Base-by-base conservation (phyloP, 2,888 invertebrate genomes). In the Dasypogon diadema region DNA sequence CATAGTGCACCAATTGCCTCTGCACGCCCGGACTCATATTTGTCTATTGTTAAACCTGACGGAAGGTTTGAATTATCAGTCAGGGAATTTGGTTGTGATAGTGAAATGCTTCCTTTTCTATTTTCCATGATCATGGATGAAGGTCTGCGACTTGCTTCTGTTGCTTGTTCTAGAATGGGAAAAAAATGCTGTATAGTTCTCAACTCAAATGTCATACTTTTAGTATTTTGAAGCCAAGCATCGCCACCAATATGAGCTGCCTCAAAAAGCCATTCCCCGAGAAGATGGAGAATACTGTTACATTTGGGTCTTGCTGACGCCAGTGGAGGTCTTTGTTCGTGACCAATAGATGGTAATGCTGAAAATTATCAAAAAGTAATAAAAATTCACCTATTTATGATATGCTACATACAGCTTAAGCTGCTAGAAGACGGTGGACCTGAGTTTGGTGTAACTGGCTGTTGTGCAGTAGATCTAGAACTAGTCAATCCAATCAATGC, bases 261-360 rank as follows among this genome's bases (percentile, higher is more conserved):
- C 85, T 98, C 98, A 84, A 98, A 97, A 78, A 98, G 87, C 98
- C 98, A 98, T 83, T 96, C 94, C 1, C 98, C 98, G 86, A 98
- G 97, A 79, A 98, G 88, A 85, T 98, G 97, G 76, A 98, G 89
- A 84, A 98, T 93, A 79, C 97, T 97, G 87, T 98, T 98, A 81
- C 97, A 97, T 83, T 95, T 95, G 18, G 98, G 97, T 75, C 97
- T 89, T 26, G 91, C 89, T 16, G 92, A 90, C 0, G 94, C 92
- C 79, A 94, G 86, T 0, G 92, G 91, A 14, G 89, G 90, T 81
- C 91, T 89, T 70, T 90, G 88, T 26, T 90, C 92, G 74, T 86
- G 85, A 2, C 89, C 89, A 77, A 91, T 85, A 1, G 90, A 89
- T 46, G 89, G 87, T 79, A 90, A 87, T 76, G 92, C 93, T 93